Evolutionary conservation across 53 echinoderm and acorn worm species (phyloP).

Genomic region (Mesocentrotus franciscanus): DNA sequence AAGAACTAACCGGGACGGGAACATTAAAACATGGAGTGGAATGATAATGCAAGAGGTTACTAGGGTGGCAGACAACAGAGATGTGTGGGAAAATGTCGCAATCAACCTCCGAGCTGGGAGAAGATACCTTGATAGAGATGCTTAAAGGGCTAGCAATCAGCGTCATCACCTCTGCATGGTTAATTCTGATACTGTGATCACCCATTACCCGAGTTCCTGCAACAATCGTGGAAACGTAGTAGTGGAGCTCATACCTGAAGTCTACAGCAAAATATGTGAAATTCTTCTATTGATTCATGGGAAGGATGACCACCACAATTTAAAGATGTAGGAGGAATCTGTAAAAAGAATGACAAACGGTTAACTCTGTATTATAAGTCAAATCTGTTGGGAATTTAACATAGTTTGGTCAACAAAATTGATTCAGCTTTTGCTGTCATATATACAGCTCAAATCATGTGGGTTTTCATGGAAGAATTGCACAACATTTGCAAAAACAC

Average conservation of each 20-base stretch:
- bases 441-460: background rate
- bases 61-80: too few species aligned
- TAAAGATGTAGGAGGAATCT: background rate
- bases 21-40: too few species aligned
- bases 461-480: background rate
- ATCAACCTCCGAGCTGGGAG: too few species aligned
- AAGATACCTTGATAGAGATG: too few species aligned
- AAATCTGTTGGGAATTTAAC: too few species aligned
- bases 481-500: background rate
- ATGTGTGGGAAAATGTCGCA: too few species aligned
- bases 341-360: background rate
- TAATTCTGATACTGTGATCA: background rate
- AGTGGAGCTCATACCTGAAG: background rate
- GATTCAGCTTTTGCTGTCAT: background rate
- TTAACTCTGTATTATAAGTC: background rate
- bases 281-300: background rate
- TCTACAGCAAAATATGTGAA: background rate
- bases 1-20: too few species aligned
- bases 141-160: too few species aligned
- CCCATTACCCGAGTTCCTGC: background rate
- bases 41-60: too few species aligned
- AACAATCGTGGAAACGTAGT: background rate
- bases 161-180: background rate
- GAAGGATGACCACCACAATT: too few species aligned
- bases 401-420: too few species aligned